A percentile compares a stretch with the other conserved stretches of the same genome.
phyloP scores from a whole-genome alignment of 2,888 invertebrate species.

The Chrysotoxum bicinctum region DNA sequence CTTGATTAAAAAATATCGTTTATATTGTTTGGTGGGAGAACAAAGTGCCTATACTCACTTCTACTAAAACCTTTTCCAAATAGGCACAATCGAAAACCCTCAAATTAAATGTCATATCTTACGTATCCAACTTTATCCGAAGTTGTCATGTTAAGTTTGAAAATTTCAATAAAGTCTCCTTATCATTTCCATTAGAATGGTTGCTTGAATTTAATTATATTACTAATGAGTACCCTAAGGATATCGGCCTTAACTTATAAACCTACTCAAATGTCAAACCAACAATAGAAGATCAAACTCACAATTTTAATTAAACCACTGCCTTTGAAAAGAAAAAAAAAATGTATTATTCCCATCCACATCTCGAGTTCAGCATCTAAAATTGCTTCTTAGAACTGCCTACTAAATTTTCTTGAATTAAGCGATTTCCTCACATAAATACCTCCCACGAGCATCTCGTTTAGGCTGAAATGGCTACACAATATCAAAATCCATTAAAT shows the following conservation, averaged over 20 bases:
- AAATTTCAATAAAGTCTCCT: not conserved
- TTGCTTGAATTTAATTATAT: slow-evolving; percentile 4
- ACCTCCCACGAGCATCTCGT: slow-evolving; percentile 46
- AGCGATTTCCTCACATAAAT: slow-evolving; percentile 49
- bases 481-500: slow-evolving; percentile 62
- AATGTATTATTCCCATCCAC: not conserved
- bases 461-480: slow-evolving; percentile 28
- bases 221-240: slow-evolving; percentile 17
- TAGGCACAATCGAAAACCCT: too few species aligned
- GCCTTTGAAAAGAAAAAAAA: not conserved
- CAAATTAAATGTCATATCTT: not conserved
- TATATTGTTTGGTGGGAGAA: too few species aligned
- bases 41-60: too few species aligned
- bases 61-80: too few species aligned
- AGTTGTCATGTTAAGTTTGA: not conserved
- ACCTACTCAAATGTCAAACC: not conserved
- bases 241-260: not conserved
- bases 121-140: not conserved
- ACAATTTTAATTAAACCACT: slow-evolving; percentile 51
- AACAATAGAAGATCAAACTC: slow-evolving; percentile 17
- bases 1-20: too few species aligned
- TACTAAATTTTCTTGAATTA: slow-evolving; percentile 34
- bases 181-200: slow-evolving; percentile 6
- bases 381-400: slow-evolving; percentile 24
- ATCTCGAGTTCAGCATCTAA: slow-evolving; percentile 18